Base-by-base conservation (phyloP, 2,113 vertebrate species). In the Myotis davidii region DNA sequence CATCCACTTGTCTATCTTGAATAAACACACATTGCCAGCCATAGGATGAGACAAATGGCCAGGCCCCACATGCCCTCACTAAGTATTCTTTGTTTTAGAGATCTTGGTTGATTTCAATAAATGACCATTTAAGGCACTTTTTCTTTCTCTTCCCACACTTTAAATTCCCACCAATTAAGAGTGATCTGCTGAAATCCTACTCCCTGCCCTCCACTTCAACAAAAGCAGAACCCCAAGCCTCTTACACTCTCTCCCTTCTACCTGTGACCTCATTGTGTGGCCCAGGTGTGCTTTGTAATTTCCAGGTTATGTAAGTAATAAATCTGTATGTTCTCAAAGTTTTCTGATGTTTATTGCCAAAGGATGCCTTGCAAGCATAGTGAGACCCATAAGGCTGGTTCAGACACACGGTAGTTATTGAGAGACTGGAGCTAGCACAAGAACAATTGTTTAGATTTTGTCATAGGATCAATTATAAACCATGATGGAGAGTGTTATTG, bases 401-500 rank as follows among this genome's bases (percentile, higher is more conserved):
- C 9, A 83, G 18, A 25, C 56, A 32, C 37, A 20, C 2, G 2
- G 0, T 61, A 56, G 23, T 18, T 61, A 61, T 20, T 29, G 9
- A 32, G 37, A 82, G 25, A 27, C 37, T 42, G 79, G 16, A 10
- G 39, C 56, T 16, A 18, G 25, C 79, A 82, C 9, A 42, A 6
- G 1, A 29, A 61, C 39, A 20, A 18, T 81, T 39, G 11, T 67
- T 64, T 34, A 5, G 0, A 77, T 20, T 64, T 79, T 74, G 34
- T 25, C 16, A 3, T n/a, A n/a, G 81, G 5, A 10, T 52, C 20
- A 25, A 1, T 54, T 27, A 29, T 48, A 76, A 52, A 67, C 34
- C 25, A 6, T 39, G 9, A 88, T 29, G 0, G 1, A 48, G 3
- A 45, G 12, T 7, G 45, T 0, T 23, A 7, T 11, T 59, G 1